Evolutionary conservation across 2,797 vertebrate species (phyloP).

Genomic region (Sebastes goodei): DNA sequence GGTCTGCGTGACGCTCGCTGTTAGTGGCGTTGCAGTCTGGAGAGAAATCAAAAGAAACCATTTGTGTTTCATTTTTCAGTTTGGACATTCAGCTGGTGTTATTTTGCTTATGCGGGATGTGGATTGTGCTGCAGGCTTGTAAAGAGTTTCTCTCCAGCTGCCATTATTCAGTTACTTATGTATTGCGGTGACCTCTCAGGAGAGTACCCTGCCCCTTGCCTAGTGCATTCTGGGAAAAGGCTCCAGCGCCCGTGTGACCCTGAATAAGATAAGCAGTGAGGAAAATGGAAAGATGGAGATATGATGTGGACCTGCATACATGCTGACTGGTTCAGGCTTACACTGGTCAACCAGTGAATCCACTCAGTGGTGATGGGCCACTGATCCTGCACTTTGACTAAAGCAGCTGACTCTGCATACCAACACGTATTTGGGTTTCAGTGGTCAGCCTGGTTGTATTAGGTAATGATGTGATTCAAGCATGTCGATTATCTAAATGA

Average conservation of each 20-base stretch:
- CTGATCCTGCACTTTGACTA: constrained; percentile 20
- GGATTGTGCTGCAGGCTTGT: neutral
- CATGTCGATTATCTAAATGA: neutral
- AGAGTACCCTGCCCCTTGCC: neutral
- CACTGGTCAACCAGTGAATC: constrained; percentile 1
- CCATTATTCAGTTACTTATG: constrained; percentile 9
- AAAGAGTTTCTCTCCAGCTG: neutral
- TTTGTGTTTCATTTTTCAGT: constrained; percentile 14
- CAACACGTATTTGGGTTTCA: neutral
- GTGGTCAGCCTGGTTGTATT: neutral
- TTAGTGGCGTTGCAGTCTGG: constrained; percentile 7
- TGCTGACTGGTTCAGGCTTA: constrained; percentile 2
- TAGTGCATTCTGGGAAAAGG: constrained; percentile 33
- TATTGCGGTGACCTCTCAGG: constrained; percentile 3
- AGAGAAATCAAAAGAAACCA: constrained; percentile 6
- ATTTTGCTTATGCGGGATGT: neutral
- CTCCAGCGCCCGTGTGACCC: neutral
- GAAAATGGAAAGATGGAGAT: constrained; percentile 7
- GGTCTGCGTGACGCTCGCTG: neutral
- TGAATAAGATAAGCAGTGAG: constrained; percentile 11
- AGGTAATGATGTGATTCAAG: neutral
- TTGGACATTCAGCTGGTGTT: neutral
- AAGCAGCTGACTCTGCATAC: constrained; percentile 46
- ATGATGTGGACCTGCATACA: constrained; percentile 10
- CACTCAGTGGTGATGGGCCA: constrained; percentile 13